phyloP scores from a whole-genome alignment of 2,888 invertebrate species.

The Ischnus inquisitorius region DNA sequence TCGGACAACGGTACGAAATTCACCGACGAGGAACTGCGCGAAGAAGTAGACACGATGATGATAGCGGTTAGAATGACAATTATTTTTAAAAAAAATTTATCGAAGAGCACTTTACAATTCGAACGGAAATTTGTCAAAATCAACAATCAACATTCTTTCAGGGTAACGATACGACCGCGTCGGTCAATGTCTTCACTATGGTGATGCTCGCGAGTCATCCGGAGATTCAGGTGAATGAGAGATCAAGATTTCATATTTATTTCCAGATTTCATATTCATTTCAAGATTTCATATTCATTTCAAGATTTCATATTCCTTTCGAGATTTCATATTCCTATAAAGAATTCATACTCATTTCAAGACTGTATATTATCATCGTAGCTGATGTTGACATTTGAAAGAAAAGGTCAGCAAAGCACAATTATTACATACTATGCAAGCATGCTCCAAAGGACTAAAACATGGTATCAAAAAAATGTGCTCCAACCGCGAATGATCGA shows the following conservation, averaged over 20 bases:
- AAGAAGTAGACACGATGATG: constrained; percentile 87
- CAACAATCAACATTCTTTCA: not conserved
- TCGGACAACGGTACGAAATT: constrained; percentile 86
- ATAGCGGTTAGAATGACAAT: constrained; percentile 86
- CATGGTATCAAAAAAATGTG: not conserved
- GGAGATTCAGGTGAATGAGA: constrained; percentile 72
- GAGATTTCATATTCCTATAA: too few species aligned
- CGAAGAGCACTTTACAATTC: constrained; percentile 83
- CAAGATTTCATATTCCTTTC: too few species aligned
- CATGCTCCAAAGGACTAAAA: not conserved
- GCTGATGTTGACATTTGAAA: not conserved
- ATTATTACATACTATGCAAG: not conserved
- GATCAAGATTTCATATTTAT: too few species aligned
- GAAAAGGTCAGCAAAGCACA: not conserved
- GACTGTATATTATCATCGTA: not conserved
- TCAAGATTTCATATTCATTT: too few species aligned
- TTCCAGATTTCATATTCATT: too few species aligned
- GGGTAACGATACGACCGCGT: constrained; percentile 77
- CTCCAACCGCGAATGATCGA: not conserved
- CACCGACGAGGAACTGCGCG: constrained; percentile 86
- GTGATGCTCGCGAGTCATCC: constrained; percentile 75
- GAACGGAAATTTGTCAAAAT: not conserved
- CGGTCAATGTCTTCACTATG: constrained; percentile 71
- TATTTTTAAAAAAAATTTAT: too few species aligned
- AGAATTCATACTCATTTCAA: too few species aligned